A percentile compares a stretch with the other conserved stretches of the same genome.
Conservation (phyloP, 2,888 invertebrate genomes). For the Hylaea fasciaria region DNA sequence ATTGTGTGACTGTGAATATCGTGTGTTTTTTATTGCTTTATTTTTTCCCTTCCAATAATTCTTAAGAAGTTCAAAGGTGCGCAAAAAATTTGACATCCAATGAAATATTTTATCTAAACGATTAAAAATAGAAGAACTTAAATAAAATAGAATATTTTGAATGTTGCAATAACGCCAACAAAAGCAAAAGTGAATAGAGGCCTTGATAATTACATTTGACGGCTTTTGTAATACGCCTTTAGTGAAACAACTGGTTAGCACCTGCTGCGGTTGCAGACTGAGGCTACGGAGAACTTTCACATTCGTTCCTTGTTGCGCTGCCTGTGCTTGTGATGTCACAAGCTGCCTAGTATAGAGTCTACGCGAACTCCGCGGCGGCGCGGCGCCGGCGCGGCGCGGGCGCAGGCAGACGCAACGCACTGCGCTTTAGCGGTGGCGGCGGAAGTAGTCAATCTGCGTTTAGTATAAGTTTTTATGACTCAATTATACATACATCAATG, state of each 20-base stretch:
- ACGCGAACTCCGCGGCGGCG: conserved; percentile 19
- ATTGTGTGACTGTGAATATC: conserved; percentile 58
- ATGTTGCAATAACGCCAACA: conserved; percentile 37
- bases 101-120: no score
- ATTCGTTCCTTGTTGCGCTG: conserved; percentile 77
- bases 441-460: not conserved
- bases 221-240: conserved; percentile 29
- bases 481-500: not conserved
- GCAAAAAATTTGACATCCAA: no score
- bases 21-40: conserved; percentile 32
- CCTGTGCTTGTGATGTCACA: conserved; percentile 72
- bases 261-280: conserved; percentile 67
- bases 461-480: not conserved
- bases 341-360: conserved; percentile 48
- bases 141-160: conserved; percentile 28
- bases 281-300: conserved; percentile 79
- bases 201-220: conserved; percentile 36
- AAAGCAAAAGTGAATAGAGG: conserved; percentile 42
- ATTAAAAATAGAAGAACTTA: not conserved
- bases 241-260: conserved; percentile 69
- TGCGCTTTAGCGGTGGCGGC: not conserved
- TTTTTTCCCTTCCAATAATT: not conserved
- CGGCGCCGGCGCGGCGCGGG: conserved; percentile 7
- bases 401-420: no score
- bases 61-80: not conserved